Evolutionary conservation across 2,113 vertebrate genomes (phyloP).

Genomic region (Psettodes erumei): DNA sequence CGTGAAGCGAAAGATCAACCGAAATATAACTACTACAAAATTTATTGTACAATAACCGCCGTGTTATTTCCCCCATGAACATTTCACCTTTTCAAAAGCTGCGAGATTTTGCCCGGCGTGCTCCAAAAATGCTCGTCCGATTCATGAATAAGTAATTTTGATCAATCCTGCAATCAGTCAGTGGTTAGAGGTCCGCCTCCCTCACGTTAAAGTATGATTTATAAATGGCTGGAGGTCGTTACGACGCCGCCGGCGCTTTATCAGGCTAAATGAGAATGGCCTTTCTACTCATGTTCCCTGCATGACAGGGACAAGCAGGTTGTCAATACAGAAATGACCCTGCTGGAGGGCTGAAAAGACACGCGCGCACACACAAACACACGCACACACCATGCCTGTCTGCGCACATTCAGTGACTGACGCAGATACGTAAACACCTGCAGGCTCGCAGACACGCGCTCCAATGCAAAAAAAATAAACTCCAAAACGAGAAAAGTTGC

Average conservation of each 20-base stretch:
- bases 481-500: background rate
- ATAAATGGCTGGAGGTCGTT: conserved; percentile 78
- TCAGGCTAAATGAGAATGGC: conserved; percentile 79
- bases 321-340: conserved; percentile 79
- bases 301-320: conserved; percentile 78
- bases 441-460: background rate
- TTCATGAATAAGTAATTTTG: conserved; percentile 77
- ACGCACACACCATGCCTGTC: conserved; percentile 6
- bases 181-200: conserved; percentile 62
- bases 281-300: conserved; percentile 76
- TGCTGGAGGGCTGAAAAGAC: conserved; percentile 59
- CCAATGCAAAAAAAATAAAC: background rate
- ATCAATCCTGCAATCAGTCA: conserved; percentile 76
- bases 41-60: conserved; percentile 35
- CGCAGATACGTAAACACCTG: background rate
- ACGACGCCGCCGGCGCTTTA: conserved; percentile 67
- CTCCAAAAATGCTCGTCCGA: conserved; percentile 25
- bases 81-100: conserved; percentile 54
- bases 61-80: conserved; percentile 39
- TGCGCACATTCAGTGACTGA: conserved; percentile 21
- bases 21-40: conserved; percentile 43
- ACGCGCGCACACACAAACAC: conserved; percentile 14
- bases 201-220: conserved; percentile 79
- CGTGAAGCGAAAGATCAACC: conserved; percentile 27
- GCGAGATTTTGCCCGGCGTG: conserved; percentile 1